Percentiles rank a stretch among this genome's conserved stretches.
These are phyloP conservation scores for Dufourea novaeangliae DNA, from an alignment of 1,140 invertebrate species.

Conservation along the genomic window DNA sequence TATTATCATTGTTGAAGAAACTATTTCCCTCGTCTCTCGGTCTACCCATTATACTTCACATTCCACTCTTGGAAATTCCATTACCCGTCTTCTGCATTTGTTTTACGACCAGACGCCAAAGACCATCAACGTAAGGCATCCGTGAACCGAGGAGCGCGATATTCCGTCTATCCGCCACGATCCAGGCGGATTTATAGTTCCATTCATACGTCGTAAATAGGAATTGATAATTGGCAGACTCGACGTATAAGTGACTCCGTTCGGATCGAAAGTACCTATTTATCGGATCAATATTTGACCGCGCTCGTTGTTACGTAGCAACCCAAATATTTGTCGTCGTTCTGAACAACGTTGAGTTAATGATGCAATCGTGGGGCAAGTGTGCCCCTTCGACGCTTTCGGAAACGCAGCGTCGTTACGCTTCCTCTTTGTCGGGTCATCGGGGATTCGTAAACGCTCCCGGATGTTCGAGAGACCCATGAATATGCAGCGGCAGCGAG, in stretches of 20 bases:
- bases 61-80: neutral
- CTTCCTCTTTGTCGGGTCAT: constrained; percentile 4
- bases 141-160: neutral
- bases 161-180: neutral
- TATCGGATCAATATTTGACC: neutral
- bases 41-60: neutral
- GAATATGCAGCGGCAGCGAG: constrained; percentile 50
- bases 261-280: neutral
- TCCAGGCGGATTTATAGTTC: neutral
- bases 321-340: neutral
- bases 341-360: neutral
- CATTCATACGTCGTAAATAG: constrained; percentile 2
- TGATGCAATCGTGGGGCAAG: neutral
- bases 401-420: neutral
- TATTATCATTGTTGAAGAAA: no score
- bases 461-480: constrained; percentile 30
- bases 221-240: neutral
- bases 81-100: neutral
- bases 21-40: neutral
- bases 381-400: no score
- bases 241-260: neutral
- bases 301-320: neutral
- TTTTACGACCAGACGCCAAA: neutral
- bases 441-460: constrained; percentile 24
- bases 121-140: neutral